phyloP scores from a whole-genome alignment of 2,888 invertebrate genomes.

The Pilophorus perplexus region DNA sequence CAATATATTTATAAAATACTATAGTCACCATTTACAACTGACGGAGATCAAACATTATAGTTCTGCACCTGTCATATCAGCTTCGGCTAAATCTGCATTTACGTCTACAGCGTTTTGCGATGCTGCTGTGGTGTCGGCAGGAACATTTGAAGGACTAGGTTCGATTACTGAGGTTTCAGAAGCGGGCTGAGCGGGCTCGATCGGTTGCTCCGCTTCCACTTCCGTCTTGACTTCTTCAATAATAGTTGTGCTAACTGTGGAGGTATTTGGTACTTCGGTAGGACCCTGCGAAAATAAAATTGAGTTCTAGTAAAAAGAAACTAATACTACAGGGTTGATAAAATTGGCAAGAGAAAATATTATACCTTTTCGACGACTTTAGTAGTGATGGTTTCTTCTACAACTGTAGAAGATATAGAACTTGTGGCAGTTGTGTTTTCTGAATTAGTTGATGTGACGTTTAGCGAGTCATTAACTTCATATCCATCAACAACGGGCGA shows the following conservation, averaged over 20 bases:
- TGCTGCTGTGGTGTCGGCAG: constrained; percentile 45
- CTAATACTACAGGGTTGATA: neutral
- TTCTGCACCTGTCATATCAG: constrained; percentile 62
- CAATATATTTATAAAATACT: neutral
- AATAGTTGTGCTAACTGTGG: constrained; percentile 9
- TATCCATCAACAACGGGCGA: constrained; percentile 56
- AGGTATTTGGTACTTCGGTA: constrained; percentile 1
- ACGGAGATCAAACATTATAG: neutral
- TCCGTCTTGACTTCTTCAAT: constrained; percentile 18
- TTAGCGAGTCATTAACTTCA: constrained; percentile 5
- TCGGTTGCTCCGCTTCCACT: constrained; percentile 3
- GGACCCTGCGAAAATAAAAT: neutral
- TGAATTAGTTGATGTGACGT: constrained; percentile 47
- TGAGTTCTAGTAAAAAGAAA: too few species aligned
- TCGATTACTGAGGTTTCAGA: constrained; percentile 4
- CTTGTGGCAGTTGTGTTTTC: constrained; percentile 53
- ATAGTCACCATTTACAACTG: neutral
- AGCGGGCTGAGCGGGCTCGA: neutral
- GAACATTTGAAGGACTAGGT: constrained; percentile 31
- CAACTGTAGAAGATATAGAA: constrained; percentile 31
- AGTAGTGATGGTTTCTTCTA: constrained; percentile 30
- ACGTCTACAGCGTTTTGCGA: constrained; percentile 53
- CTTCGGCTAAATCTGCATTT: constrained; percentile 53
- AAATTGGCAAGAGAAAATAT: neutral
- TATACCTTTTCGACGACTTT: constrained; percentile 4